phyloP scores from a whole-genome alignment of 1,140 invertebrate genomes.

The Drosophila kikkawai region DNA sequence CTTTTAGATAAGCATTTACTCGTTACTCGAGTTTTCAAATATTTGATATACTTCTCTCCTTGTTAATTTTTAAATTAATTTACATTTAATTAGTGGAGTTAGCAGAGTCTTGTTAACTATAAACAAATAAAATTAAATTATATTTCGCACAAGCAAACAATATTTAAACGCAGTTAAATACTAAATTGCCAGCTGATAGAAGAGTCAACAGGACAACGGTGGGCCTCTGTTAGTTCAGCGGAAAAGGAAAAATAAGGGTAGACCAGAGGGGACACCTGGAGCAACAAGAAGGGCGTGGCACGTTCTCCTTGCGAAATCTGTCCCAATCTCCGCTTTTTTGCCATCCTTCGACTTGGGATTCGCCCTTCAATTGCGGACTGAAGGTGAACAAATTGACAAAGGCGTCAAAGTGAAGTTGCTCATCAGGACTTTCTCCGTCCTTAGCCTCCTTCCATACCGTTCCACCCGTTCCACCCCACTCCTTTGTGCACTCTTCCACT shows the following conservation, averaged over 20 bases:
- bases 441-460: background rate
- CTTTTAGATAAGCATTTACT: no score
- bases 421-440: constrained; percentile 21
- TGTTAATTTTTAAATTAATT: background rate
- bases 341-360: background rate
- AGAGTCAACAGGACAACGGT: constrained; percentile 57
- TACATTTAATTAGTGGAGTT: background rate
- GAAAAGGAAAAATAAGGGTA: constrained; percentile 6
- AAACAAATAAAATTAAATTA: background rate
- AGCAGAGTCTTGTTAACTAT: background rate
- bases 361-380: constrained; percentile 43
- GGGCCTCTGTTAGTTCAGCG: constrained; percentile 24
- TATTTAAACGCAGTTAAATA: constrained; percentile 60
- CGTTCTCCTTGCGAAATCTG: constrained; percentile 14
- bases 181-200: constrained; percentile 67
- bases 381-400: constrained; percentile 71
- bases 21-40: no score
- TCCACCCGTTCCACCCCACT: background rate
- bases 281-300: constrained; percentile 47
- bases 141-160: constrained; percentile 6
- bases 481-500: constrained; percentile 2
- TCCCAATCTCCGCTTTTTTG: background rate
- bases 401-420: constrained; percentile 64
- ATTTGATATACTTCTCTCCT: no score
- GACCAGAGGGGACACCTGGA: background rate